Evolutionary conservation across 2,113 vertebrate species (phyloP), one percentile per base, ranked within the genome.

Genomic region (Calyptommatus sinebrachiatus): DNA sequence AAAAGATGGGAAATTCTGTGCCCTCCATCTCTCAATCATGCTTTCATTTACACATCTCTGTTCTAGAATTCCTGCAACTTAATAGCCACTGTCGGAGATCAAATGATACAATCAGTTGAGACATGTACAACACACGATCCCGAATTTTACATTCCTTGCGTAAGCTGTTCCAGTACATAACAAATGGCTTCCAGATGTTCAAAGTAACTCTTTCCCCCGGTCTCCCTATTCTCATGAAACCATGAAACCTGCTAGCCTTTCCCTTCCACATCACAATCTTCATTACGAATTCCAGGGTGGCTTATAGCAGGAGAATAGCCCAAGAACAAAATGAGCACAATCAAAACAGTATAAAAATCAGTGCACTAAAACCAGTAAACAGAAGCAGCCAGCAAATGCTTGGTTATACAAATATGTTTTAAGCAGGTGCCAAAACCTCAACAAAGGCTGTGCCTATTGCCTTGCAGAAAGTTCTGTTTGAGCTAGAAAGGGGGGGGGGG

Each of bases 181-280:
- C 9, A 74, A 74, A 80, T 74, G 50, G 1, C 48, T 80, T 80
- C 79, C 79, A 80, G 79, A 80, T 80, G 79, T 60, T 57, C 65
- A 24, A 7, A 66, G 21, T 26, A 73, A 73, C 28, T 26, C 45
- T 53, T 21, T 50, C 53, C 29, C 60, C n/a, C 22, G 45, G 45
- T 50, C 63, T 73, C 24, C 41, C 21, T 61, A n/a, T 73, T 63
- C 78, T 50, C 48, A 41, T 29, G 22, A 18, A 80, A 20, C 35
- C 45, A 18, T 29, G 35, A 66, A 50, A 29, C 14, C 10, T 8
- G 21, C 35, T 21, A 20, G 24, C 7, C 4, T 4, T 9, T 7
- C 41, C n/a, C 18, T 46, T 66, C 61, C n/a, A 1, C 20, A 29
- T n/a, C 21, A 50, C 35, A 29, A 46, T 18, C 62, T 60, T 46